phyloP scores from a whole-genome alignment of 2,888 invertebrate genomes.

The Dexiosoma caninum region DNA sequence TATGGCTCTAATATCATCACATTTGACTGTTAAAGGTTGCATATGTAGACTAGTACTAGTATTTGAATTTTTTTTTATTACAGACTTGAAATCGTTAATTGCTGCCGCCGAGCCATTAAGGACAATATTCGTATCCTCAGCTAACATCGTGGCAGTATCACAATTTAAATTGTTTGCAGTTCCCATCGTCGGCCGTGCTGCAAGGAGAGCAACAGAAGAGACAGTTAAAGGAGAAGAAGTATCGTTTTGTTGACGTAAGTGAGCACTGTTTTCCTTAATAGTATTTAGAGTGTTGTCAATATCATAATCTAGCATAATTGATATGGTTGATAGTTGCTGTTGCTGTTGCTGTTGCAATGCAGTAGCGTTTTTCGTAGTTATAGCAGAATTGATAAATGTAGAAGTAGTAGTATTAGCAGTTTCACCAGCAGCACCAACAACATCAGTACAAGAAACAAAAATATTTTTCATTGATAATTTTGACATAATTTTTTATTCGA shows the following conservation, averaged over 20 bases:
- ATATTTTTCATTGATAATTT: conserved; percentile 47
- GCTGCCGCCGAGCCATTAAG: conserved; percentile 10
- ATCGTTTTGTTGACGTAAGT: conserved; percentile 61
- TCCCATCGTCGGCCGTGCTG: neutral
- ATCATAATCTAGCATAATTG: conserved; percentile 77
- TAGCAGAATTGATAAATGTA: neutral
- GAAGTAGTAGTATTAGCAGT: neutral
- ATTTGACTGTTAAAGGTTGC: conserved; percentile 58
- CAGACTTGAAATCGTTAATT: conserved; percentile 3
- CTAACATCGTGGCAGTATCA: conserved; percentile 44
- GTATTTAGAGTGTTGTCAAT: conserved; percentile 77
- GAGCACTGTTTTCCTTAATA: conserved; percentile 73
- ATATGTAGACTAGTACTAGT: conserved; percentile 52
- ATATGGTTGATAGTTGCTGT: conserved; percentile 72
- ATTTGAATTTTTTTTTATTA: conserved; percentile 34
- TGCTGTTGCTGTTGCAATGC: conserved; percentile 35
- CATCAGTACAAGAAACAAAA: conserved; percentile 30
- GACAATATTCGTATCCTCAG: conserved; percentile 7
- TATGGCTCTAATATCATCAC: conserved; percentile 65
- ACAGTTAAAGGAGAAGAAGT: conserved; percentile 2
- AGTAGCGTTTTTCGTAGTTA: neutral
- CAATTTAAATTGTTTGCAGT: conserved; percentile 32
- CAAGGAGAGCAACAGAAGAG: neutral
- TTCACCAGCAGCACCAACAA: conserved; percentile 17
- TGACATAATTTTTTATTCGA: conserved; percentile 52